Evolutionary conservation across 2,797 vertebrate genomes (phyloP), one percentile per base, ranked within the genome.

Genomic region (Bradypus variegatus): DNA sequence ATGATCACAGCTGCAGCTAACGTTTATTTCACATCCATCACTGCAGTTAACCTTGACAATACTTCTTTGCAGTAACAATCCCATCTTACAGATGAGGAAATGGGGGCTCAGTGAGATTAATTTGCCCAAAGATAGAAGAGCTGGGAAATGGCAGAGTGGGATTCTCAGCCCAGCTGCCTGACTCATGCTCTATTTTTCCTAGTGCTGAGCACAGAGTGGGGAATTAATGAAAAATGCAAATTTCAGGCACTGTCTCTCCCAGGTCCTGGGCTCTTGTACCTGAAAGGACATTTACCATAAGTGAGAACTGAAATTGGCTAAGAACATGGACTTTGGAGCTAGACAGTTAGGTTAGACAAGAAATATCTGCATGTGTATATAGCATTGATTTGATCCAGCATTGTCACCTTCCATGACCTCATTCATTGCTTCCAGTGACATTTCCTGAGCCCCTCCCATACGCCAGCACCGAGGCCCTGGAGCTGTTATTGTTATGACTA

Each of bases 11-110:
- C 31, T 27, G 62, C 27, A 50, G 88, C 65, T 25, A 55, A 72
- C 38, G 14, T 11, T 45, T 29, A 16, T 0, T 88, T 18, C 16
- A 38, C 50, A 19, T 8, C 33, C 1, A 6, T 41, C n/a, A 58
- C 0, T 4, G 2, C 23, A 4, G 36, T 41, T 62, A 25, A 62
- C 38, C n/a, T 86, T 67, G 38, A 31, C 77, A 25, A 18, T 0
- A 4, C 33, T 45, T 75, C 67, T 82, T 55, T 36, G 65, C 62
- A 53, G 58, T 21, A 10, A 16, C 65, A 45, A 33, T 27, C 60
- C 67, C 75, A 18, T 76, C 21, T 85, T 29, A 77, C 6, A 80
- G 90, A 78, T 65, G 62, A 77, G 58, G 14, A 60, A 64, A 83
- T 55, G 0, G 9, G 79, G 53, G n/a, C 86, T 62, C 72, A n/a